These are phyloP conservation scores for Pseudomyrmex pallidus DNA, from an alignment of 1,140 invertebrate genomes.

Conservation along the genomic window DNA sequence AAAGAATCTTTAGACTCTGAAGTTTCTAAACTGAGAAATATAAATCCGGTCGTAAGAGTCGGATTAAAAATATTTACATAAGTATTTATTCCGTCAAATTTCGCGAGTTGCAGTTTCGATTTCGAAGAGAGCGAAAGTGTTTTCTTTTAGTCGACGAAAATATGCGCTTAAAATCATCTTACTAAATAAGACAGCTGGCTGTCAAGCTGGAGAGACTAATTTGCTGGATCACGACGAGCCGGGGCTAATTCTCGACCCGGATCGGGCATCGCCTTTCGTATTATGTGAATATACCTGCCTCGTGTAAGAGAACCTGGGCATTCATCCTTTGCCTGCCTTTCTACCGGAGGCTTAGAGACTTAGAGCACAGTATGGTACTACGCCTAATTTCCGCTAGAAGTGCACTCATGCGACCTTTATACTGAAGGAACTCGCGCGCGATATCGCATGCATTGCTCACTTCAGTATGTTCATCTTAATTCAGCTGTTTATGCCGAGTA, in stretches of 20 bases:
- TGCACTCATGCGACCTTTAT: slow-evolving; percentile 31
- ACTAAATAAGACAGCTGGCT: slow-evolving; percentile 41
- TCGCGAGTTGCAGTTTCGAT: not conserved
- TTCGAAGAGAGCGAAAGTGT: not conserved
- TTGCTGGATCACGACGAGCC: slow-evolving; percentile 69
- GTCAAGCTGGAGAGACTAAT: slow-evolving; percentile 57
- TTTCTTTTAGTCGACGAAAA: not conserved
- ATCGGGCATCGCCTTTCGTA: slow-evolving; percentile 66
- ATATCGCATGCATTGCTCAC: slow-evolving; percentile 43
- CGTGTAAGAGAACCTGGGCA: slow-evolving; percentile 41
- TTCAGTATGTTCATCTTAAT: slow-evolving; percentile 66
- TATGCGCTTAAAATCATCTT: not conserved
- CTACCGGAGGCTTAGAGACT: slow-evolving; percentile 60
- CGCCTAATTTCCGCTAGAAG: slow-evolving; percentile 54
- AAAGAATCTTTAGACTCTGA: too few relatives aligned
- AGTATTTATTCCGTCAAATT: not conserved
- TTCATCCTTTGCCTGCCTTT: slow-evolving; percentile 57
- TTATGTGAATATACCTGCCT: slow-evolving; percentile 68
- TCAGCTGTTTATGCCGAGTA: slow-evolving; percentile 50
- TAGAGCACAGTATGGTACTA: slow-evolving; percentile 56
- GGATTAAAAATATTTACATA: too few relatives aligned
- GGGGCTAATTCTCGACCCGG: slow-evolving; percentile 67
- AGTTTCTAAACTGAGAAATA: too few relatives aligned
- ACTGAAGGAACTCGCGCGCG: slow-evolving; percentile 31
- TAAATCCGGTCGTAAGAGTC: too few relatives aligned